Conservation (phyloP, 2,113 vertebrate genomes). For the Charadrius vociferus region DNA sequence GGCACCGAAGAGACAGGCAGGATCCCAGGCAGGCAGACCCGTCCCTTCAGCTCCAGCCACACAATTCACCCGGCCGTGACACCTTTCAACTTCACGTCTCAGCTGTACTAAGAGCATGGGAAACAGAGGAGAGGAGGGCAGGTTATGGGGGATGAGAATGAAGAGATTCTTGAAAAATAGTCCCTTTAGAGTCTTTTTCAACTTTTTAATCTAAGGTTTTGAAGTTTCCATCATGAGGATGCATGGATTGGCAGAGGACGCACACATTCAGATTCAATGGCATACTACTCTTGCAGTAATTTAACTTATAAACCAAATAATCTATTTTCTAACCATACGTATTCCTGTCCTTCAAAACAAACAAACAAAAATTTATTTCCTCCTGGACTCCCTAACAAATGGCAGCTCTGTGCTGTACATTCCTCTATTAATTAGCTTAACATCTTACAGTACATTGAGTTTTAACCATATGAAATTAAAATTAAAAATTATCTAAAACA, state of each 20-base stretch:
- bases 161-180: not conserved
- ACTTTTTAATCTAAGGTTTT: not conserved
- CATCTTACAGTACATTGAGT: not conserved
- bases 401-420: not conserved
- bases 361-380: not conserved
- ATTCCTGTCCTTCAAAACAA: not conserved
- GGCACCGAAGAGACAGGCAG: not conserved
- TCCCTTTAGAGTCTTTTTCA: not conserved
- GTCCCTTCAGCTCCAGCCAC: not conserved
- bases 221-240: not conserved
- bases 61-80: not conserved
- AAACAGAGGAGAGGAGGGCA: not conserved
- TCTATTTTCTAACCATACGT: not conserved
- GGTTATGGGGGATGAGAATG: not conserved
- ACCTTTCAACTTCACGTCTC: not conserved
- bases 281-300: not conserved
- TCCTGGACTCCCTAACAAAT: not conserved
- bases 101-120: not conserved
- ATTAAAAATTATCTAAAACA: not conserved
- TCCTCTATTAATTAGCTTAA: not conserved
- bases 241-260: not conserved
- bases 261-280: not conserved
- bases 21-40: not conserved
- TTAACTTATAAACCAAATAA: not conserved
- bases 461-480: not conserved